phyloP scores from a whole-genome alignment of 2,113 vertebrate genomes.

The Symphodus melops region DNA sequence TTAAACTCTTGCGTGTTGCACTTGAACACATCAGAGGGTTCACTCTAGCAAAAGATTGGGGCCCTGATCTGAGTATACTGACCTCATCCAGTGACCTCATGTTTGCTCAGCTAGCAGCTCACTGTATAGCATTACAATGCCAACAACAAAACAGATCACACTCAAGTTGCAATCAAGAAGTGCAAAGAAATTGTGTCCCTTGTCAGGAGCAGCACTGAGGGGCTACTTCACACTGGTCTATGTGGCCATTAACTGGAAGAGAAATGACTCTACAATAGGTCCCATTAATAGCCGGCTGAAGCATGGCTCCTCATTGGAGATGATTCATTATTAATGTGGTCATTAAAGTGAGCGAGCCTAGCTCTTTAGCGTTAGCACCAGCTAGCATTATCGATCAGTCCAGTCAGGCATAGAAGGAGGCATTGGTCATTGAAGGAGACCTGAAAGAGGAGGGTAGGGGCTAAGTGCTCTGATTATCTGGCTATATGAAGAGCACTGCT shows the following conservation, averaged over 20 bases:
- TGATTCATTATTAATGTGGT: constrained; percentile 78
- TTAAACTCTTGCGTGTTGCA: constrained; percentile 35
- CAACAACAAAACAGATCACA: constrained; percentile 28
- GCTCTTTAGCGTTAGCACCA: constrained; percentile 50
- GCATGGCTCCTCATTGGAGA: constrained; percentile 51
- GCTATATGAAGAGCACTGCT: constrained; percentile 61
- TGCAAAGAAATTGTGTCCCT: constrained; percentile 7
- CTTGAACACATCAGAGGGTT: constrained; percentile 48
- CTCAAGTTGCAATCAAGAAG: constrained; percentile 38
- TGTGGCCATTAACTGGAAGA: constrained; percentile 47
- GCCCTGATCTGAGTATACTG: constrained; percentile 41
- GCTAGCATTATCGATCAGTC: constrained; percentile 70
- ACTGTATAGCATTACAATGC: constrained; percentile 39
- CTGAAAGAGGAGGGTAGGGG: constrained; percentile 25
- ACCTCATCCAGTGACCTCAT: constrained; percentile 67
- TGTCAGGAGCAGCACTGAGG: constrained; percentile 28
- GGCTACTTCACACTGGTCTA: constrained; percentile 47
- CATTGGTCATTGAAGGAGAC: constrained; percentile 53
- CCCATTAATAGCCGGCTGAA: constrained; percentile 64
- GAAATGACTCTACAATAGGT: constrained; percentile 57
- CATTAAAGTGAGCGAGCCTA: constrained; percentile 65
- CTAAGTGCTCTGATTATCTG: constrained; percentile 48
- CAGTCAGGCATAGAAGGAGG: constrained; percentile 38
- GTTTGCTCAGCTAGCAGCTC: constrained; percentile 51
- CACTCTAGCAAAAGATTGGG: constrained; percentile 11